These are phyloP conservation scores for Hippocampus zosterae DNA, from an alignment of 2,113 vertebrate species.

Conservation along the genomic window DNA sequence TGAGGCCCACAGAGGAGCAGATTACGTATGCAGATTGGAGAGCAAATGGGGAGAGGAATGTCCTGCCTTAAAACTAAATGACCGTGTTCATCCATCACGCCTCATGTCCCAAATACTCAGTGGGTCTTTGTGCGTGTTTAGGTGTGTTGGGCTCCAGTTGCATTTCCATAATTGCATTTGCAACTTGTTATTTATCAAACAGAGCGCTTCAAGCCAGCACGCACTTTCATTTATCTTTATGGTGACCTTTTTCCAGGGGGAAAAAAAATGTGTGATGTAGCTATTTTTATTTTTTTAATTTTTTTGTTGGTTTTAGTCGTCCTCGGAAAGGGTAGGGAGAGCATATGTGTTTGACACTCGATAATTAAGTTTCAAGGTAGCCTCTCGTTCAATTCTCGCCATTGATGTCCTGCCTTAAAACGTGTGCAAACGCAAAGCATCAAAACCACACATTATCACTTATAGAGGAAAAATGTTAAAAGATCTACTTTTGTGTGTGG, in stretches of 20 bases:
- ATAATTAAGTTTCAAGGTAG: slow-evolving; percentile 36
- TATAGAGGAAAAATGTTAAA: slow-evolving; percentile 6
- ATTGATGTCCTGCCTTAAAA: not conserved
- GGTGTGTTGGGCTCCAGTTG: slow-evolving; percentile 44
- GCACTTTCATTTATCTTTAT: slow-evolving; percentile 60
- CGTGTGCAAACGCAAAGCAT: not conserved
- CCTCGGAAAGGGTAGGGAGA: slow-evolving; percentile 12
- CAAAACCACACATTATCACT: not conserved
- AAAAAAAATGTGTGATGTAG: not conserved
- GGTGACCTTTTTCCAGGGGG: slow-evolving; percentile 54
- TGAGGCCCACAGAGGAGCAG: slow-evolving; percentile 16
- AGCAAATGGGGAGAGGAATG: slow-evolving; percentile 62
- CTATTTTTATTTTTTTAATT: too few species aligned
- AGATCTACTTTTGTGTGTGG: not conserved
- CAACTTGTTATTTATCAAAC: slow-evolving; percentile 61
- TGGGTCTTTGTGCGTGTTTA: slow-evolving; percentile 57
- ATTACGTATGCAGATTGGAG: slow-evolving; percentile 57
- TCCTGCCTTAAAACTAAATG: slow-evolving; percentile 53
- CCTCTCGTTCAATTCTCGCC: slow-evolving; percentile 15
- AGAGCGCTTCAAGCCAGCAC: slow-evolving; percentile 48
- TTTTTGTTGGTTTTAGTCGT: slow-evolving; percentile 30
- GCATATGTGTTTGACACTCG: slow-evolving; percentile 1
- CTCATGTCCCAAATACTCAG: slow-evolving; percentile 18
- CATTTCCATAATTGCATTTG: slow-evolving; percentile 72
- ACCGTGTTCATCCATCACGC: slow-evolving; percentile 58